A percentile compares a stretch with the other conserved stretches of the same genome.
Evolutionary conservation across 1,140 invertebrate genomes (phyloP).

Genomic region (Lycorma delicatula): DNA sequence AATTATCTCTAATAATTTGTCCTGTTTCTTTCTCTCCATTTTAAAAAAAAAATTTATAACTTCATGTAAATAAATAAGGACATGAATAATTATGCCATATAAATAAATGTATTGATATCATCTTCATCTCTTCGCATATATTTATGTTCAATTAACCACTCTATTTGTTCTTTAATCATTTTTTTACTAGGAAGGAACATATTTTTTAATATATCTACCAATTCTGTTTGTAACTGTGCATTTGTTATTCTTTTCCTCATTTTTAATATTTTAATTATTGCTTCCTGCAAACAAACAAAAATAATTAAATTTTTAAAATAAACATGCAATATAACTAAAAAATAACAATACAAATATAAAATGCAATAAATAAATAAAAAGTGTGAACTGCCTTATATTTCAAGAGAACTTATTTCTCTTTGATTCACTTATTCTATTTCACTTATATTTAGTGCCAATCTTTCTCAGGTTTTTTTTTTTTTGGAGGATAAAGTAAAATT

Average conservation of each 20-base stretch:
- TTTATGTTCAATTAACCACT: conserved; percentile 98
- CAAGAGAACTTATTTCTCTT: too few relatives aligned
- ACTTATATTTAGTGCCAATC: too few relatives aligned
- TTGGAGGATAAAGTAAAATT: too few relatives aligned
- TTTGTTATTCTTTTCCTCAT: conserved; percentile 93
- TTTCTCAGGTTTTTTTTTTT: too few relatives aligned
- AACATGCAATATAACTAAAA: conserved; percentile 7
- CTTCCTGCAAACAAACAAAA: conserved; percentile 60
- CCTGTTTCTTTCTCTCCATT: too few relatives aligned
- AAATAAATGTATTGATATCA: conserved; percentile 97
- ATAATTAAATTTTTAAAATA: too few relatives aligned
- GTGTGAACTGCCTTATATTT: too few relatives aligned
- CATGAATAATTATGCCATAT: conserved; percentile 70
- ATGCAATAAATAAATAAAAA: too few relatives aligned
- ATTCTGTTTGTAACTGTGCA: conserved; percentile 89
- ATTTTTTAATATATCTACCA: conserved; percentile 97
- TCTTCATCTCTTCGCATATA: conserved; percentile 94
- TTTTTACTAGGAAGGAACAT: conserved; percentile 99
- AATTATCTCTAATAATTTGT: too few relatives aligned
- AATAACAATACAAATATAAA: conserved; percentile 6
- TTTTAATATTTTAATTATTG: conserved; percentile 98
- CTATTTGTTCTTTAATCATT: conserved; percentile 98
- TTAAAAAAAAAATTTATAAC: too few relatives aligned
- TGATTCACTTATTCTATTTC: too few relatives aligned
- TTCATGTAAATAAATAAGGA: background rate